Conservation (phyloP, 1,140 invertebrate genomes). For the Adelges cooleyi region DNA sequence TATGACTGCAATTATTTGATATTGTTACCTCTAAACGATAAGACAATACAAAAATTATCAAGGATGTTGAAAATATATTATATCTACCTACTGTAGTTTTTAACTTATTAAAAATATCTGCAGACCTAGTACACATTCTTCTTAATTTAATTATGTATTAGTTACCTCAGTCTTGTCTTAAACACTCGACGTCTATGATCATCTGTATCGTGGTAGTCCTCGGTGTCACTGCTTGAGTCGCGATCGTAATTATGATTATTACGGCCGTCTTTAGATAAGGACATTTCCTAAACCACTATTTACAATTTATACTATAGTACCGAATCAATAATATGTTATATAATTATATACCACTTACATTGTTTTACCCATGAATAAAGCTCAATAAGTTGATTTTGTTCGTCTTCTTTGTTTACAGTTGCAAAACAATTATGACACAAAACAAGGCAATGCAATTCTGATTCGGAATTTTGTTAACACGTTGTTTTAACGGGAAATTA, state of each 20-base stretch:
- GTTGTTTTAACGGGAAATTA: too few relatives aligned
- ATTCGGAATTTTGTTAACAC: too few relatives aligned
- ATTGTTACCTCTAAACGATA: too few relatives aligned
- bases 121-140: too few relatives aligned
- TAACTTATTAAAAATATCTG: too few relatives aligned
- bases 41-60: too few relatives aligned
- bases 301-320: too few relatives aligned
- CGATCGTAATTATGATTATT: conserved; percentile 36
- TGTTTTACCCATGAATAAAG: conserved; percentile 16
- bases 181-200: conserved; percentile 50
- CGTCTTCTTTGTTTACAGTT: background rate
- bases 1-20: too few relatives aligned
- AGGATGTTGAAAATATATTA: too few relatives aligned
- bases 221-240: conserved; percentile 59
- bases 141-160: too few relatives aligned
- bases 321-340: too few relatives aligned
- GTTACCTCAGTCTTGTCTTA: conserved; percentile 53
- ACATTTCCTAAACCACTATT: background rate
- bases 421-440: background rate
- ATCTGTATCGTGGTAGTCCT: conserved; percentile 53
- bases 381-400: background rate
- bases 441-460: background rate
- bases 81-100: too few relatives aligned
- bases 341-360: conserved; percentile 16
- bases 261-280: conserved; percentile 28